Base-by-base conservation (phyloP, 1,140 invertebrate species). In the Drosophila varians region DNA sequence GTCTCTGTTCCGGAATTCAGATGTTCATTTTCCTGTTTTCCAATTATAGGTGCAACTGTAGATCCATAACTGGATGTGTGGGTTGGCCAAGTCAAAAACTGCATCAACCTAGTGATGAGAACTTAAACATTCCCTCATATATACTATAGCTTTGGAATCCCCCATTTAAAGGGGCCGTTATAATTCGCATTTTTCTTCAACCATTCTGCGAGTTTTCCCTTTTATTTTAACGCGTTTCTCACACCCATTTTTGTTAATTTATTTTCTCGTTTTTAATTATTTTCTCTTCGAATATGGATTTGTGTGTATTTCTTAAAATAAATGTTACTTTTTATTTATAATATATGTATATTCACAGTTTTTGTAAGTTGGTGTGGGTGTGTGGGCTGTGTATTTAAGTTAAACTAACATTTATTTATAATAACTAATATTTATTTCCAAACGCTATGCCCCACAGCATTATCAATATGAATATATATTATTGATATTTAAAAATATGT, bases 291-390 rank as follows among this genome's bases (percentile, higher is more conserved):
- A 68, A 72, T 72, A 72, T 72, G 68, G 56, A 72, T 72, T 43
- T 75, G 49, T 70, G 65, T 65, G 34, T 76, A 79, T 86, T 68
- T 56, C 80, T 86, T 84, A 86, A 84, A 86, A 60, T 79, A 86
- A 72, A 62, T 55, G 60, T 77, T 66, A 64, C 73, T 82, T 77
- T 80, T 82, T 82, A 80, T 77, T 82, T 48, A 77, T 82, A 79
- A 82, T 73, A 64, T 74, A n/a, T n/a, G n/a, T n/a, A 74, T 86
- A 84, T 84, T 86, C 76, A 79, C 76, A 76, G 80, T 76, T 80
- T 80, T 66, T 40, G 68, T 71, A 70, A 58, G 65, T 46, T 18
- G 26, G 11, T 43, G 25, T 26, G 36, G 14, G 56, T 43, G 43
- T 48, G 8, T 47, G 28, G 28, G 9, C n/a, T 49, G 43, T 48